Conservation (phyloP, 2,113 vertebrate species). For the Forbesichthys agassizii region DNA sequence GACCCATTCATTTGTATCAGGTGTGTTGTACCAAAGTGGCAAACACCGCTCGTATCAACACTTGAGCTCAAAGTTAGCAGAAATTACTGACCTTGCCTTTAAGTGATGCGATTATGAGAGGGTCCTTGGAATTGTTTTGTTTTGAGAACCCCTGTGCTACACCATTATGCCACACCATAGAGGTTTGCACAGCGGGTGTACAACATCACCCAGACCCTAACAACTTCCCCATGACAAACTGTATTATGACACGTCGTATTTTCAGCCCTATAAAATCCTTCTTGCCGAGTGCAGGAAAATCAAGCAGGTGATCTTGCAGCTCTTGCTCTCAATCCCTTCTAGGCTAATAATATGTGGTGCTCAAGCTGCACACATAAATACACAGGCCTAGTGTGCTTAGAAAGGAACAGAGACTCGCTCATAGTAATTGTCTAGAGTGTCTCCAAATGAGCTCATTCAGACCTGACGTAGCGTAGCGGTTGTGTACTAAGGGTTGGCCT, state of each 20-base stretch:
- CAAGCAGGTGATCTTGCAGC: conserved; percentile 47
- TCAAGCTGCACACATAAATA: conserved; percentile 25
- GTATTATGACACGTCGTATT: conserved; percentile 52
- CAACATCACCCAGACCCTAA: conserved; percentile 42
- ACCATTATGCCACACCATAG: conserved; percentile 10
- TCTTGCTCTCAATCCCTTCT: conserved; percentile 29
- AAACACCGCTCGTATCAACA: too few species aligned
- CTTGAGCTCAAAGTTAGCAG: too few species aligned
- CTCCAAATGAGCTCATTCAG: conserved; percentile 10
- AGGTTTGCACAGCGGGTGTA: conserved; percentile 37
- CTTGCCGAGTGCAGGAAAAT: conserved; percentile 37
- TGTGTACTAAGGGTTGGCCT: conserved; percentile 17
- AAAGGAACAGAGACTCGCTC: neutral
- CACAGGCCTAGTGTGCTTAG: neutral
- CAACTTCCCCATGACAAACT: conserved; percentile 52
- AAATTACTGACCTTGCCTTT: too few species aligned
- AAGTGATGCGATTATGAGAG: too few species aligned
- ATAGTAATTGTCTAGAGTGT: neutral
- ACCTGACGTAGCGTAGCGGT: conserved; percentile 33
- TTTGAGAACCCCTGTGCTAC: conserved; percentile 1
- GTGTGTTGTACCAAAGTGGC: too few species aligned
- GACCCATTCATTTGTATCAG: too few species aligned
- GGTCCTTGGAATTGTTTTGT: too few species aligned
- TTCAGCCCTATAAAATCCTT: conserved; percentile 37
- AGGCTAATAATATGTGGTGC: conserved; percentile 39